Conservation (phyloP, 2,888 invertebrate species). For the Petrolisthes cinctipes region DNA sequence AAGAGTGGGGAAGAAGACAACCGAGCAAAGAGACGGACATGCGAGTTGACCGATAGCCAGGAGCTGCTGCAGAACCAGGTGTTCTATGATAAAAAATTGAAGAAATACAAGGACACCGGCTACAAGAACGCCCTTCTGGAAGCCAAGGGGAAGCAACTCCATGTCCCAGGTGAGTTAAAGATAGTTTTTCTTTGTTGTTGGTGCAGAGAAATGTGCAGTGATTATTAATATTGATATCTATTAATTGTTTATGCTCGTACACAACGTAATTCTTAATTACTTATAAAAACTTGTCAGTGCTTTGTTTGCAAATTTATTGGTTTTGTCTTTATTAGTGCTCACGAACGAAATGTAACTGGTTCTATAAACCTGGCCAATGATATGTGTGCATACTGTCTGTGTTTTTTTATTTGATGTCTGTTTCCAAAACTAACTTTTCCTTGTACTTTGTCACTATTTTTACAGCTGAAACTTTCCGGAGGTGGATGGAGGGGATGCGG, state of each 20-base stretch:
- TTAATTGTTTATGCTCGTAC: too few species aligned
- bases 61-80: constrained; percentile 2
- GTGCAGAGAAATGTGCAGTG: background rate
- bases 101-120: background rate
- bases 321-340: too few species aligned
- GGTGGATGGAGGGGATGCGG: constrained; percentile 18
- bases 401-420: too few species aligned
- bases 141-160: background rate
- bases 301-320: background rate
- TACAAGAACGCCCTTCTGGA: background rate
- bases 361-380: background rate
- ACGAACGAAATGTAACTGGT: too few species aligned
- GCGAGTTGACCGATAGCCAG: background rate
- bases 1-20: too few species aligned
- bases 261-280: too few species aligned
- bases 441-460: background rate
- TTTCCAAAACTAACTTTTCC: too few species aligned
- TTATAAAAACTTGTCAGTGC: background rate
- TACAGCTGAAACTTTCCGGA: background rate
- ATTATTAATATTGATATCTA: too few species aligned
- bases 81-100: constrained; percentile 17
- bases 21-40: background rate
- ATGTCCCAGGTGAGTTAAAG: background rate
- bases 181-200: background rate
- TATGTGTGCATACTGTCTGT: too few species aligned